Evolutionary conservation across 2,797 vertebrate species (phyloP).

Genomic region (Coracias cyanogaster): DNA sequence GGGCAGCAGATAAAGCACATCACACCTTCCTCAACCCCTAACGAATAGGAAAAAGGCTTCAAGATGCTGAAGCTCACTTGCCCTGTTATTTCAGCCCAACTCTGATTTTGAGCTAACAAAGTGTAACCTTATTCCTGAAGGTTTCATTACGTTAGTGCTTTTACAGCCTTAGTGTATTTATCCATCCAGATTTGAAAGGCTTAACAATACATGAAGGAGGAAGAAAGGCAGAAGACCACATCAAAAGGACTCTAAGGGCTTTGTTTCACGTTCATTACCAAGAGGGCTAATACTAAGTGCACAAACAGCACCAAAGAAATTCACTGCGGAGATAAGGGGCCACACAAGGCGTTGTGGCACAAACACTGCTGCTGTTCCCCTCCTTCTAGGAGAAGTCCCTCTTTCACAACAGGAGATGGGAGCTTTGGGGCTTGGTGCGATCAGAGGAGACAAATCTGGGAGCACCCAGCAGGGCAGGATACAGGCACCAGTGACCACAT

Average conservation of each 20-base stretch:
- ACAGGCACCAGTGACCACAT: neutral
- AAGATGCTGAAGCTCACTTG: neutral
- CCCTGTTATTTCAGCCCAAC: neutral
- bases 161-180: neutral
- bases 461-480: neutral
- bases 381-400: neutral
- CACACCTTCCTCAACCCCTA: accelerated
- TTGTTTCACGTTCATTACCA: neutral
- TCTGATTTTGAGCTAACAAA: neutral
- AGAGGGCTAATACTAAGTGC: neutral
- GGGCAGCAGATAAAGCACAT: neutral
- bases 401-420: neutral
- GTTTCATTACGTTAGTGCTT: neutral
- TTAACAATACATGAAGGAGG: neutral
- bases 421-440: neutral
- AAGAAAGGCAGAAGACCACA: conserved; percentile 26
- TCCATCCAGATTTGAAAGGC: neutral
- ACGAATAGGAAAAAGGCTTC: neutral
- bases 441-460: neutral
- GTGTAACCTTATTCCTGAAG: neutral
- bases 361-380: neutral
- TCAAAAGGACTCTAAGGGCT: neutral
- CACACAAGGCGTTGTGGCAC: neutral
- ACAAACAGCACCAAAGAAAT: neutral
- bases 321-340: neutral